These are phyloP conservation scores for Myripristis jacobus DNA, from an alignment of 2,797 vertebrate species.

Conservation along the genomic window DNA sequence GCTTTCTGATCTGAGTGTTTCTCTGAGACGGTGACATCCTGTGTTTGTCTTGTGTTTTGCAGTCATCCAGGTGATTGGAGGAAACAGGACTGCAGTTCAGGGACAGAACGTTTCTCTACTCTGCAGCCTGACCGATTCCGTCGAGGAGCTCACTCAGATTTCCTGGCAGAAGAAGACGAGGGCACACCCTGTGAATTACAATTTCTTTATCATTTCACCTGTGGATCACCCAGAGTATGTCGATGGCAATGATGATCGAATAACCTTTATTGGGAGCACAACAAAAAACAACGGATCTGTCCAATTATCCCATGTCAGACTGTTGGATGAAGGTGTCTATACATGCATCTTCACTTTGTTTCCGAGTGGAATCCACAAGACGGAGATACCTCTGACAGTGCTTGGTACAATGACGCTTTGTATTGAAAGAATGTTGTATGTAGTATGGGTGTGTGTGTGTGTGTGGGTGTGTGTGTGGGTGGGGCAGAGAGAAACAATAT, in stretches of 20 bases:
- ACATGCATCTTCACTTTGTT: constrained; percentile 62
- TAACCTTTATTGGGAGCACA: constrained; percentile 48
- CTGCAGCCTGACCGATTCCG: constrained; percentile 25
- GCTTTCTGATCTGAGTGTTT: neutral
- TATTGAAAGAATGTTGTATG: neutral
- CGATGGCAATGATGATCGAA: neutral
- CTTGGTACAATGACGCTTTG: constrained; percentile 42
- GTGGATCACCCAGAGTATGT: accelerated
- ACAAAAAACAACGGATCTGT: constrained; percentile 28
- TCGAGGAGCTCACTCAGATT: constrained; percentile 43
- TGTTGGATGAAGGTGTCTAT: constrained; percentile 66
- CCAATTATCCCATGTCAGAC: constrained; percentile 6
- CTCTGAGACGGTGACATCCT: constrained; percentile 11
- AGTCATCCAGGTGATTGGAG: constrained; percentile 41
- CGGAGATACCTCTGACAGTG: constrained; percentile 26
- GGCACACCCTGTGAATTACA: neutral
- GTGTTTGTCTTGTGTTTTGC: neutral
- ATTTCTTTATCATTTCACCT: constrained; percentile 20
- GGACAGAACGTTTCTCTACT: constrained; percentile 8
- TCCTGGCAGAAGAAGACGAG: constrained; percentile 62
- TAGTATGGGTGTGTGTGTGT: neutral
- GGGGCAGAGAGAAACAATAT: neutral
- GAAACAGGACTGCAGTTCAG: neutral
- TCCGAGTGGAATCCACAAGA: constrained; percentile 41
- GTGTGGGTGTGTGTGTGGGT: neutral